These are phyloP conservation scores for Stenolophus ochropezus DNA, from an alignment of 2,888 invertebrate genomes.

Conservation along the genomic window DNA sequence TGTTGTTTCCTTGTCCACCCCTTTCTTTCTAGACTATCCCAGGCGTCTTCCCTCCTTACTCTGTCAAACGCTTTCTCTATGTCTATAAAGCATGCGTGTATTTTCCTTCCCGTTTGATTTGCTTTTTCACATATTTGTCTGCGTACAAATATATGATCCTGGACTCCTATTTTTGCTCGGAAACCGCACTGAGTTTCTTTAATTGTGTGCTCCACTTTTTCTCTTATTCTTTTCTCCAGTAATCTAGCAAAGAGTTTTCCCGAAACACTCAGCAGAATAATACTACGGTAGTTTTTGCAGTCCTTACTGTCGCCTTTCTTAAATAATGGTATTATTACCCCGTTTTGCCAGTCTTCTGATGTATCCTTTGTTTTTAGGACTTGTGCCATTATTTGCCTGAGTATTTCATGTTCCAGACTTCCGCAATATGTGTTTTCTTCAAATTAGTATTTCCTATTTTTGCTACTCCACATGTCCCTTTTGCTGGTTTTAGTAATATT, in stretches of 20 bases:
- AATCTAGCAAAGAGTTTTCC: conserved; percentile 28
- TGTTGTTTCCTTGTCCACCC: too few relatives aligned
- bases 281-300: conserved; percentile 44
- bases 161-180: conserved; percentile 40
- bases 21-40: too few relatives aligned
- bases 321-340: conserved; percentile 40
- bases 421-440: too few relatives aligned
- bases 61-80: not conserved
- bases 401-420: too few relatives aligned
- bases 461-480: too few relatives aligned
- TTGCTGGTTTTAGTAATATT: too few relatives aligned
- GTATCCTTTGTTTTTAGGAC: not conserved
- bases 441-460: too few relatives aligned
- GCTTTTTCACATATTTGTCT: conserved; percentile 45
- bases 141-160: conserved; percentile 38
- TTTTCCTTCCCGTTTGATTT: not conserved
- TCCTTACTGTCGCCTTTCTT: conserved; percentile 33
- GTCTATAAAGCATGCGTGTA: conserved; percentile 36
- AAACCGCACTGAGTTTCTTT: conserved; percentile 48
- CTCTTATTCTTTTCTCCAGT: conserved; percentile 27
- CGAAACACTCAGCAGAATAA: conserved; percentile 27
- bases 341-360: conserved; percentile 59
- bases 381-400: not conserved
- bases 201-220: conserved; percentile 15
- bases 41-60: too few relatives aligned